phyloP scores from a whole-genome alignment of 2,113 vertebrate genomes.

The Sisor rabdophorus region DNA sequence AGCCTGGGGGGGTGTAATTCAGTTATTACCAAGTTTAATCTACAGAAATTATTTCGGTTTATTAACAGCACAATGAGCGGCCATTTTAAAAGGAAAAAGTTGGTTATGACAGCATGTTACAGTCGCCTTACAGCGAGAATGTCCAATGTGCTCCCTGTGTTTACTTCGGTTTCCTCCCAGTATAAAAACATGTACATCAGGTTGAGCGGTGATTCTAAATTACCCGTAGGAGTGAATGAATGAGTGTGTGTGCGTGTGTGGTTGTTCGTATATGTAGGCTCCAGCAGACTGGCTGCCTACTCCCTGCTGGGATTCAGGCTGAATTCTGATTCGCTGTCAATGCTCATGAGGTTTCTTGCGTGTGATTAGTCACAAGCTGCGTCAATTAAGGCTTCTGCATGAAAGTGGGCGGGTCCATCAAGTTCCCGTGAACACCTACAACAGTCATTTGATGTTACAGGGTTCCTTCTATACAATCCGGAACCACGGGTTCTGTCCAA shows the following conservation, averaged over 20 bases:
- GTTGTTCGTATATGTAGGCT: no score
- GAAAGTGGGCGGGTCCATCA: neutral
- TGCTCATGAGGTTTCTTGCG: neutral
- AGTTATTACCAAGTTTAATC: conserved; percentile 17
- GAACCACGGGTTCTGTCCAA: neutral
- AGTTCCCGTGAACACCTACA: neutral
- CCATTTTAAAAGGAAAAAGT: neutral
- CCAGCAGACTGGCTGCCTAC: no score
- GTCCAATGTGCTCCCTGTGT: no score
- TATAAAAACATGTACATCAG: no score
- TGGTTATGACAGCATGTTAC: no score
- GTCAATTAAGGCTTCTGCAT: neutral
- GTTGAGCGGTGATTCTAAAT: no score
- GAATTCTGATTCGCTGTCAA: neutral
- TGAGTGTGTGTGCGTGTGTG: no score
- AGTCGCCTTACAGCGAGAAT: no score
- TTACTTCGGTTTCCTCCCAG: no score
- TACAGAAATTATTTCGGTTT: conserved; percentile 19
- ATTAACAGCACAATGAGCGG: conserved; percentile 26
- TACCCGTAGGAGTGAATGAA: no score
- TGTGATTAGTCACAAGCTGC: neutral
- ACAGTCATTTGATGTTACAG: neutral
- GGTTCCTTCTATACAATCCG: neutral
- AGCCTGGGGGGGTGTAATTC: no score
- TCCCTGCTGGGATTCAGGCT: neutral